These are phyloP conservation scores for Drosophila phalerata DNA, from an alignment of 2,888 invertebrate genomes.

Conservation along the genomic window DNA sequence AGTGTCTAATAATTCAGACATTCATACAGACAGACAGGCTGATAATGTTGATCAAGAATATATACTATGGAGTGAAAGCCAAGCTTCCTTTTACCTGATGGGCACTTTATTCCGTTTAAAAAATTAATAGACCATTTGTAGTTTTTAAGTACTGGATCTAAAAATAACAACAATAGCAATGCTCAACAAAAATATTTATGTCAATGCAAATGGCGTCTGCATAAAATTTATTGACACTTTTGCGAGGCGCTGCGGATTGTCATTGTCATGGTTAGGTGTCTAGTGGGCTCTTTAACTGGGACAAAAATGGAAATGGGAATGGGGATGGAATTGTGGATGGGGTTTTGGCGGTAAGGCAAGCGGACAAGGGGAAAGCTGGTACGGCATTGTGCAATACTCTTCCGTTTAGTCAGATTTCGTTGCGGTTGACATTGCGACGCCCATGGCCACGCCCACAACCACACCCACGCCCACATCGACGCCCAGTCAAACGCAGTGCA, in stretches of 20 bases:
- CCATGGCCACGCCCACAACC: slow-evolving; percentile 54
- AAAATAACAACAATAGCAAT: slow-evolving; percentile 17
- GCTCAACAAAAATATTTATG: slow-evolving; percentile 69
- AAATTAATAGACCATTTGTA: not conserved
- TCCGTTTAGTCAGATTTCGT: slow-evolving; percentile 58
- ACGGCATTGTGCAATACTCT: slow-evolving; percentile 52
- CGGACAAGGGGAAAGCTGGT: not conserved
- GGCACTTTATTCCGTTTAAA: not conserved
- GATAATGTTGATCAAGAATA: too few relatives aligned
- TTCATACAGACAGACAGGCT: too few relatives aligned
- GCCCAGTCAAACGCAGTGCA: not conserved
- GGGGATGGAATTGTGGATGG: not conserved
- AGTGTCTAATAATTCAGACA: too few relatives aligned
- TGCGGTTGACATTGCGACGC: slow-evolving; percentile 75
- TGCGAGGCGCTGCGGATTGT: slow-evolving; percentile 59
- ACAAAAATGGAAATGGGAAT: not conserved
- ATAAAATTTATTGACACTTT: slow-evolving; percentile 82
- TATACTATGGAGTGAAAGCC: too few relatives aligned
- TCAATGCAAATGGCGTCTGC: slow-evolving; percentile 78
- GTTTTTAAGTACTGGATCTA: not conserved
- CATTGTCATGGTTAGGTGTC: slow-evolving; percentile 59
- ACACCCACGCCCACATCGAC: too few relatives aligned
- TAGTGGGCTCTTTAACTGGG: slow-evolving; percentile 1
- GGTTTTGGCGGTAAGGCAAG: not conserved
- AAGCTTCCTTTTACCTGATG: too few relatives aligned